Conservation (phyloP, 2,113 vertebrate genomes). For the Cervus canadensis region DNA sequence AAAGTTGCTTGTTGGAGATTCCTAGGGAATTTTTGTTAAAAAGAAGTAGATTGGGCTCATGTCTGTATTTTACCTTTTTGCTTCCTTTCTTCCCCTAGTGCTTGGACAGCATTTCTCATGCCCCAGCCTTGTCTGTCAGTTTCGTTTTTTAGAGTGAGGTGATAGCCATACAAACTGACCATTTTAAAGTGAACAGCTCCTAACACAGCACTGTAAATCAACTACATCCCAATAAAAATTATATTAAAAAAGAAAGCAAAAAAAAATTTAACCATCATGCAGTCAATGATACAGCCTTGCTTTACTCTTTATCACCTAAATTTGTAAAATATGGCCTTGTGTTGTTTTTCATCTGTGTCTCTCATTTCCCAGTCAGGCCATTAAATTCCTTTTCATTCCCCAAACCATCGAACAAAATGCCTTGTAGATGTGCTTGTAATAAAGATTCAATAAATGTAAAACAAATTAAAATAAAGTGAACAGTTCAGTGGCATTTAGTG, state of each 20-base stretch:
- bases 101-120: neutral
- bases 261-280: neutral
- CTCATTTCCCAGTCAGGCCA: neutral
- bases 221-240: neutral
- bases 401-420: neutral
- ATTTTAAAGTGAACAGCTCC: neutral
- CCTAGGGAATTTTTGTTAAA: neutral
- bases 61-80: neutral
- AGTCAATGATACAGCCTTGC: neutral
- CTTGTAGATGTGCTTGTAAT: neutral
- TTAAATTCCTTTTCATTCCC: neutral
- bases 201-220: neutral
- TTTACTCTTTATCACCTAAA: conserved; percentile 5
- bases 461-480: neutral
- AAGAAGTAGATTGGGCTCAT: neutral
- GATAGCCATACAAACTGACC: neutral
- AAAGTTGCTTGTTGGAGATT: neutral
- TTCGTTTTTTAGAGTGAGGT: neutral
- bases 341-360: neutral
- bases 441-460: neutral
- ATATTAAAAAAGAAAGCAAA: neutral
- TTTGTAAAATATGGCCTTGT: neutral
- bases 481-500: neutral
- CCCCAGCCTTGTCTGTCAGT: neutral
- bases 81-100: neutral